Percentiles rank a stretch among this genome's conserved stretches.
phyloP scores from a whole-genome alignment of 2,797 vertebrate species.

The Argyrosomus regius region DNA sequence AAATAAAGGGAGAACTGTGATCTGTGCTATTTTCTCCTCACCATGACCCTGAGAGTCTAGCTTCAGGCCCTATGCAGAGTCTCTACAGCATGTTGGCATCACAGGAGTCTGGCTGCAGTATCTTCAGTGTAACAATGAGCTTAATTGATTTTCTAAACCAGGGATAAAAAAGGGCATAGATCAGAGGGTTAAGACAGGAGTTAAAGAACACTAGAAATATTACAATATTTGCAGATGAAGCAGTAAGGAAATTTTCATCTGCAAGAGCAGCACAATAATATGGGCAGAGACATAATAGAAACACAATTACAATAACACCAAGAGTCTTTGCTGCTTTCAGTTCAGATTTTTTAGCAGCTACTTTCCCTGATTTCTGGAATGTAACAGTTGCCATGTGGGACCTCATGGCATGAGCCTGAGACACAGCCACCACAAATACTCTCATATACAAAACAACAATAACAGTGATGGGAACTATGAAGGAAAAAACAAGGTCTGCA shows the following conservation, averaged over 20 bases:
- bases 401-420: slow-evolving; percentile 59
- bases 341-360: slow-evolving; percentile 51
- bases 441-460: slow-evolving; percentile 28
- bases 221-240: slow-evolving; percentile 8
- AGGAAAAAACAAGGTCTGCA: too few relatives aligned
- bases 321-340: slow-evolving; percentile 69
- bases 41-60: too few relatives aligned
- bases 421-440: slow-evolving; percentile 62
- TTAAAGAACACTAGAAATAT: slow-evolving; percentile 56
- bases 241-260: background rate
- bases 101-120: slow-evolving; percentile 36
- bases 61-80: too few relatives aligned
- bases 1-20: too few relatives aligned
- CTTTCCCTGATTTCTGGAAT: background rate
- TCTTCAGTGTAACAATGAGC: slow-evolving; percentile 34
- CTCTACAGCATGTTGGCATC: slow-evolving; percentile 9
- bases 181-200: slow-evolving; percentile 57
- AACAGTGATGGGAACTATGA: too few relatives aligned
- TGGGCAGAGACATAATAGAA: slow-evolving; percentile 63
- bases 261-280: slow-evolving; percentile 42
- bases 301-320: slow-evolving; percentile 62
- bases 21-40: too few relatives aligned
- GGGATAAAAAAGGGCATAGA: slow-evolving; percentile 36
- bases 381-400: background rate
- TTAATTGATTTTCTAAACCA: slow-evolving; percentile 49